Conservation (phyloP, 2,888 invertebrate species). For the Erpobdella octoculata region DNA sequence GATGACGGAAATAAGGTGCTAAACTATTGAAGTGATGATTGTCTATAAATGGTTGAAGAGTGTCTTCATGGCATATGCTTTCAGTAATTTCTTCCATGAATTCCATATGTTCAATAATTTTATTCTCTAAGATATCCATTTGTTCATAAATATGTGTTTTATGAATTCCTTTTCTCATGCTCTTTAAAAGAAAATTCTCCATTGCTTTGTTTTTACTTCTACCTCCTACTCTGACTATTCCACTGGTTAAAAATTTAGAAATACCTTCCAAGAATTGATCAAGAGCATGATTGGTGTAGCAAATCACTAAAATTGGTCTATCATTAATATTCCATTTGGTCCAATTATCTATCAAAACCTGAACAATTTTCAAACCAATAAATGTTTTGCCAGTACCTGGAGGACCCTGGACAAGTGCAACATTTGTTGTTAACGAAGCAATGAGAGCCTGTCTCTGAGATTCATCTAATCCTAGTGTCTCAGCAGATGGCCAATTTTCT, state of each 20-base stretch:
- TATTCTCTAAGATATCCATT: constrained; percentile 23
- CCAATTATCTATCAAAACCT: constrained; percentile 59
- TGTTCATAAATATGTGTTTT: constrained; percentile 13
- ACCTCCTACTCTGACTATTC: constrained; percentile 45
- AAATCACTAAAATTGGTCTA: constrained; percentile 48
- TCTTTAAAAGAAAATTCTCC: constrained; percentile 36
- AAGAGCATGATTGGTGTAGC: constrained; percentile 51
- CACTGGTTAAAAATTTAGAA: constrained; percentile 40
- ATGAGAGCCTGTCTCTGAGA: constrained; percentile 45
- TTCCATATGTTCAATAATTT: constrained; percentile 21
- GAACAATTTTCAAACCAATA: constrained; percentile 67
- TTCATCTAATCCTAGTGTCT: constrained; percentile 41
- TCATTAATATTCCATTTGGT: constrained; percentile 45
- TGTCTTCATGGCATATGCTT: constrained; percentile 41
- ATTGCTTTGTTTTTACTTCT: constrained; percentile 41
- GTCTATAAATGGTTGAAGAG: constrained; percentile 36
- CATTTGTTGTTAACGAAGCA: constrained; percentile 45
- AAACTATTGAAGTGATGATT: no score
- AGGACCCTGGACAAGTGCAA: constrained; percentile 58
- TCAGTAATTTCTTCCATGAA: constrained; percentile 37
- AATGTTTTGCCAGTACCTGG: constrained; percentile 81
- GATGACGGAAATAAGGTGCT: no score
- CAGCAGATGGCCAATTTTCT: constrained; percentile 42
- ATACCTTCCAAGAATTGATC: constrained; percentile 52
- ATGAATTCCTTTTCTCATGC: constrained; percentile 16